Conservation (phyloP, 2,797 vertebrate species). For the Natrix natrix region DNA sequence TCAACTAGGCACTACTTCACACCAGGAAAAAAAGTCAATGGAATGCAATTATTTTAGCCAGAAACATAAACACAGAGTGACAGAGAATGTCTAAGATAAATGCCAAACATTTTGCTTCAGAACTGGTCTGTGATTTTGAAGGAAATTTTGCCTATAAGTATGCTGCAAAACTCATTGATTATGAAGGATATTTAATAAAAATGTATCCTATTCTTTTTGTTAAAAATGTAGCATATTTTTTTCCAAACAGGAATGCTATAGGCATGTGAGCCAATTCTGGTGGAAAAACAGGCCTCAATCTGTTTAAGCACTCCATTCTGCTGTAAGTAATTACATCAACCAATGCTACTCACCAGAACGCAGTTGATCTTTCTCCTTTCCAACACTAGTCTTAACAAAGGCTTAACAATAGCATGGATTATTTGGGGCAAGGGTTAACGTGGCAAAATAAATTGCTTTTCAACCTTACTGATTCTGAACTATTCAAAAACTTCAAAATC, state of each 20-base stretch:
- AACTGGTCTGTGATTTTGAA: slow-evolving; percentile 63
- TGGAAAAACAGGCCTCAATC: slow-evolving; percentile 36
- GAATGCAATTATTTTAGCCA: slow-evolving; percentile 58
- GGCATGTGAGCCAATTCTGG: slow-evolving; percentile 52
- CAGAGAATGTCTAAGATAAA: slow-evolving; percentile 56
- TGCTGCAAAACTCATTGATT: slow-evolving; percentile 71
- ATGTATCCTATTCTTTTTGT: slow-evolving; percentile 22
- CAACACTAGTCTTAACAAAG: not conserved
- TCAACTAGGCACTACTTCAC: slow-evolving; percentile 21
- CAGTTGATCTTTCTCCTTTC: not conserved
- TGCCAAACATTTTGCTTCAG: slow-evolving; percentile 64
- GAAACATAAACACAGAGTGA: slow-evolving; percentile 57
- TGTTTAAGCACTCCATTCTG: slow-evolving; percentile 49
- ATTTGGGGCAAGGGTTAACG: not conserved
- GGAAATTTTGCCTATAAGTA: slow-evolving; percentile 65
- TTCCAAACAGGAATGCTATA: slow-evolving; percentile 49
- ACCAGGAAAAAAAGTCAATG: slow-evolving; percentile 36
- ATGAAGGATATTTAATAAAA: slow-evolving; percentile 68
- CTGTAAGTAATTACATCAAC: slow-evolving; percentile 39
- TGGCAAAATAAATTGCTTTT: not conserved
- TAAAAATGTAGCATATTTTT: slow-evolving; percentile 42
- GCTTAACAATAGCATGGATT: not conserved
- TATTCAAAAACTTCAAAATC: slow-evolving; percentile 1
- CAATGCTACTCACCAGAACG: slow-evolving; percentile 1
- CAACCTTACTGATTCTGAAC: not conserved